Conservation (phyloP, 1,140 invertebrate genomes). For the Calephelis virginiensis region DNA sequence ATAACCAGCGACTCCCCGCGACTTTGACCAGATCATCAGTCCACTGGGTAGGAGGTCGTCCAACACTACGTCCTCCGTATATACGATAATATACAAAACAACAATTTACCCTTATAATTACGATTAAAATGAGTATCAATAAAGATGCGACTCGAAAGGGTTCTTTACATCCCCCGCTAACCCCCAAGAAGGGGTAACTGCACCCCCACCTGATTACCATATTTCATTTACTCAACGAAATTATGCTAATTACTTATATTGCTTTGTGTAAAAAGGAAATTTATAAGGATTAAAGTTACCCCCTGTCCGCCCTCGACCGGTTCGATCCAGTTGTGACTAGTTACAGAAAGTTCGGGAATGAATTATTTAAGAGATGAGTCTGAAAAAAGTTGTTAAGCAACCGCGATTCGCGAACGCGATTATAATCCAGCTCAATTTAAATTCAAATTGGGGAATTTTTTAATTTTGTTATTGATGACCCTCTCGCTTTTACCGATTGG, state of each 20-base stretch:
- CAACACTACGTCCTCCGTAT: no score
- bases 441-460: constrained; percentile 76
- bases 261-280: constrained; percentile 79
- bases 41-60: no score
- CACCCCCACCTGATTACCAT: constrained; percentile 72
- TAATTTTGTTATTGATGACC: constrained; percentile 77
- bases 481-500: constrained; percentile 58
- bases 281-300: constrained; percentile 78
- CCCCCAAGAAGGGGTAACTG: constrained; percentile 59
- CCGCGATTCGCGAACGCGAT: constrained; percentile 62
- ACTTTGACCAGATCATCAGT: no score
- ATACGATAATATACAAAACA: neutral
- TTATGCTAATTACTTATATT: constrained; percentile 79
- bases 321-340: constrained; percentile 56
- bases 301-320: constrained; percentile 45
- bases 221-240: constrained; percentile 79
- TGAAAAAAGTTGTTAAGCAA: constrained; percentile 54
- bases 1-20: no score
- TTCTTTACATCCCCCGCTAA: constrained; percentile 39
- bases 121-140: constrained; percentile 70
- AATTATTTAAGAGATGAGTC: constrained; percentile 69
- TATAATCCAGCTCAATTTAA: constrained; percentile 76
- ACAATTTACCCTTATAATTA: constrained; percentile 73
- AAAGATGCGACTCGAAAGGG: constrained; percentile 67
- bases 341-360: constrained; percentile 58